Evolutionary conservation across 2,888 invertebrate genomes (phyloP).

Genomic region (Cosmopolites sordidus): DNA sequence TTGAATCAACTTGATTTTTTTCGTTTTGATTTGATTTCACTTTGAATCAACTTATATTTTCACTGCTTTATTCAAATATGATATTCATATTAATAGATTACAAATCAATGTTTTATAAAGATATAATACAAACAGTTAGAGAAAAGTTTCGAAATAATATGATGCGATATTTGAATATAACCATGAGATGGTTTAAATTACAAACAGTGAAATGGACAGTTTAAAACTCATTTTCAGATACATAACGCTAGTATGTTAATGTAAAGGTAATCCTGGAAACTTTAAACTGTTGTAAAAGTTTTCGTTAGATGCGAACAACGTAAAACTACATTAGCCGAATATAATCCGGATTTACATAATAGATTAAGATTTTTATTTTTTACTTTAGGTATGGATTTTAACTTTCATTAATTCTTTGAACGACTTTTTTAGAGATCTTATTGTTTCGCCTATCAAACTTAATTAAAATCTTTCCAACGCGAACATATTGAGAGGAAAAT

Average conservation of each 20-base stretch:
- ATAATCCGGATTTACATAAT: slow-evolving; percentile 11
- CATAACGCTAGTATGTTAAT: slow-evolving; percentile 13
- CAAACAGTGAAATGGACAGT: slow-evolving; percentile 10
- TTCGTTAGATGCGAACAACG: slow-evolving; percentile 8
- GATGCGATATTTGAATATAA: slow-evolving; percentile 3
- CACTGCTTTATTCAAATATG: no score
- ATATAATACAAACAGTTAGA: no score
- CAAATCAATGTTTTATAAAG: no score
- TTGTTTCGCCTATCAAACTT: no score
- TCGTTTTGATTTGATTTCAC: no score
- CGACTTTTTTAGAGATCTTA: no score
- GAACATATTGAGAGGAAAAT: no score
- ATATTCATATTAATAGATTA: no score
- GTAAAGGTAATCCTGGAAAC: slow-evolving; percentile 12
- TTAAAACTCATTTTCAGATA: slow-evolving; percentile 13
- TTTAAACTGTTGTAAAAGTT: slow-evolving; percentile 15
- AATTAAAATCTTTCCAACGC: no score
- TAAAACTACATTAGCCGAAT: slow-evolving; percentile 6
- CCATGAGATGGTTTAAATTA: slow-evolving; percentile 5
- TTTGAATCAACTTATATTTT: no score
- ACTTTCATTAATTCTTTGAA: neutral
- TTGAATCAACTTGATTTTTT: no score
- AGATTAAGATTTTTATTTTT: slow-evolving; percentile 7
- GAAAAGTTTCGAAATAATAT: neutral
- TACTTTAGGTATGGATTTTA: neutral